Conservation (phyloP, 2,888 invertebrate species). For the Diplolepis rosae region DNA sequence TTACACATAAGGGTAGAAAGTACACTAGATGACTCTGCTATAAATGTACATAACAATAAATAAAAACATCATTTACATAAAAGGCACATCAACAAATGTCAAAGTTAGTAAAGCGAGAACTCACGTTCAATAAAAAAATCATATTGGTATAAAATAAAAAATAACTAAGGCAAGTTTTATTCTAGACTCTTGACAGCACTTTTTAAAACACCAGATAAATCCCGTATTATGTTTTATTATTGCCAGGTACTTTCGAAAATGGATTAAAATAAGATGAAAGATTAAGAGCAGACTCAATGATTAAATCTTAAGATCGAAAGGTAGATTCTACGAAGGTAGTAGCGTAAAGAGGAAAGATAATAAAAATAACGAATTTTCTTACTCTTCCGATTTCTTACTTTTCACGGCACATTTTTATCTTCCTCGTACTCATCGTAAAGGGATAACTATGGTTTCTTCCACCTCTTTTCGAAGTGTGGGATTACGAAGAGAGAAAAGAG, state of each 20-base stretch:
- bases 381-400: conserved; percentile 54
- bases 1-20: too few species aligned
- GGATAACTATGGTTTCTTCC: background rate
- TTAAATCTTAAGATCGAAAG: conserved; percentile 13
- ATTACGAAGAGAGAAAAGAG: conserved; percentile 22
- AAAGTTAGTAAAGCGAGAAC: too few species aligned
- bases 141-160: too few species aligned
- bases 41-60: too few species aligned
- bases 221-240: conserved; percentile 1
- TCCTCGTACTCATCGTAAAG: conserved; percentile 54
- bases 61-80: too few species aligned
- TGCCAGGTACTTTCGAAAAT: background rate
- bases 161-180: background rate
- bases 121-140: too few species aligned
- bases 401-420: conserved; percentile 67
- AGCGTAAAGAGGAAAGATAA: conserved; percentile 30
- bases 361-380: conserved; percentile 37
- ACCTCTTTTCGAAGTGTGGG: conserved; percentile 18
- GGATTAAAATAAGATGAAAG: conserved; percentile 9
- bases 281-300: conserved; percentile 19
- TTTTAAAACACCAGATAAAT: background rate
- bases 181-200: background rate
- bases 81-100: too few species aligned
- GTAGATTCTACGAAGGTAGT: conserved; percentile 23
- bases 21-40: too few species aligned